Evolutionary conservation across 2,797 vertebrate species (phyloP).

Genomic region (Poecilia gillii): DNA sequence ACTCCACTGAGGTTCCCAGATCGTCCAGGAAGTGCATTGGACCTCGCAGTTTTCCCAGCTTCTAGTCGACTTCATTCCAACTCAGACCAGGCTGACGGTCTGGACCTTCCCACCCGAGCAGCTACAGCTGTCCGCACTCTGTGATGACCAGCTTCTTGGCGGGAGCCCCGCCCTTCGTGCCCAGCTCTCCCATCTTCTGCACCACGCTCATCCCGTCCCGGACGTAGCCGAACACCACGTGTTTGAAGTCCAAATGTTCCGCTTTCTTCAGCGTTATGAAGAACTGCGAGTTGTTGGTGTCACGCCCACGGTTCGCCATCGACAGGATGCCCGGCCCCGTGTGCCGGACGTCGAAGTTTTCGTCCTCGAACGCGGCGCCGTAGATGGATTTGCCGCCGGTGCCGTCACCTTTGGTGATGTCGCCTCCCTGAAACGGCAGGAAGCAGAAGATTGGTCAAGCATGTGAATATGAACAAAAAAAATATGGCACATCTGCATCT

Average conservation of each 20-base stretch:
- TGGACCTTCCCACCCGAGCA: constrained; percentile 9
- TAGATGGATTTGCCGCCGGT: constrained; percentile 93
- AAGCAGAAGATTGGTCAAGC: constrained; percentile 1
- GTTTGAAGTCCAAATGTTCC: constrained; percentile 93
- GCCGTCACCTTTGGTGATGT: constrained; percentile 91
- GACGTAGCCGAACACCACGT: constrained; percentile 94
- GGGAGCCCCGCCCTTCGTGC: constrained; percentile 85
- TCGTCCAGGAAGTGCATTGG: constrained; percentile 18
- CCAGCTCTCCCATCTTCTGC: constrained; percentile 88
- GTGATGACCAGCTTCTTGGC: constrained; percentile 84
- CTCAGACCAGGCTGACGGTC: neutral
- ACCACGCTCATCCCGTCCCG: constrained; percentile 91
- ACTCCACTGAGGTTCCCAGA: neutral
- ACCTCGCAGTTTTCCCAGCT: constrained; percentile 27
- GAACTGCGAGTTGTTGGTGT: constrained; percentile 92
- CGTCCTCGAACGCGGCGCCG: constrained; percentile 91
- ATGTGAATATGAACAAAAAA: too few species aligned
- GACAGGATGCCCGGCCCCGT: constrained; percentile 92
- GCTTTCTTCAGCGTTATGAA: constrained; percentile 95
- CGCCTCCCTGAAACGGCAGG: constrained; percentile 85
- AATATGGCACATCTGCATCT: too few species aligned
- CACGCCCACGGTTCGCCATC: constrained; percentile 91
- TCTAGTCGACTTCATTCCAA: constrained; percentile 1
- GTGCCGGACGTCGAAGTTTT: constrained; percentile 93
- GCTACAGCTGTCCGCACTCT: constrained; percentile 91